These are phyloP conservation scores for Reinhardtius hippoglossoides DNA, from an alignment of 2,113 vertebrate genomes.

Conservation along the genomic window DNA sequence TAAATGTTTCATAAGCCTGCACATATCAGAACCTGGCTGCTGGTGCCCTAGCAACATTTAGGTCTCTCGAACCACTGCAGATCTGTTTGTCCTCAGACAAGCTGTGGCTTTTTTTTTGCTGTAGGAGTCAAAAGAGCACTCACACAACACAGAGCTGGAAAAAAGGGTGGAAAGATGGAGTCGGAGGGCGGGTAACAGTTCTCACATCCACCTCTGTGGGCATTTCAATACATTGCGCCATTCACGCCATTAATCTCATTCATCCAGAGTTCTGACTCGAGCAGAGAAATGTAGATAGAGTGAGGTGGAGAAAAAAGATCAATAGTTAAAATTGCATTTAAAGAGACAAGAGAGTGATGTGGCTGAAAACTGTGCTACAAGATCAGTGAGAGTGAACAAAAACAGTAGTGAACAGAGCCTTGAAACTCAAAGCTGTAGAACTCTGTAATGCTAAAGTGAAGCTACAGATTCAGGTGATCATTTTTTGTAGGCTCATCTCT, in stretches of 20 bases:
- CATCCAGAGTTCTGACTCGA: background rate
- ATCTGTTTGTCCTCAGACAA: slow-evolving; percentile 30
- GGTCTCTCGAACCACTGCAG: slow-evolving; percentile 9
- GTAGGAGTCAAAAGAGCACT: slow-evolving; percentile 27
- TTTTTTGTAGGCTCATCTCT: background rate
- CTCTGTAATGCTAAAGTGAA: background rate
- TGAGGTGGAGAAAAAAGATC: background rate
- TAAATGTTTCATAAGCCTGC: slow-evolving; percentile 40
- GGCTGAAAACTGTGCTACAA: background rate
- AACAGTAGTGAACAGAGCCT: background rate
- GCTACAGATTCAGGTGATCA: background rate
- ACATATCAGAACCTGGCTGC: slow-evolving; percentile 3
- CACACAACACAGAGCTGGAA: slow-evolving; percentile 11
- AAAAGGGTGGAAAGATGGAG: background rate
- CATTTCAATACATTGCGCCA: background rate
- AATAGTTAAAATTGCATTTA: background rate
- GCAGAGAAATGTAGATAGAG: background rate
- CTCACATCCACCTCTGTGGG: background rate
- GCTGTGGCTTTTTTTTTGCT: slow-evolving; percentile 4
- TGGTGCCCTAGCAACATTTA: slow-evolving; percentile 9
- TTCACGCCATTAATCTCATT: background rate
- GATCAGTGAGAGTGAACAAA: background rate
- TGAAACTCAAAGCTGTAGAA: background rate
- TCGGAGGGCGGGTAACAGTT: background rate
- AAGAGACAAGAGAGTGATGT: background rate